These are phyloP conservation scores for Drosophila kikkawai DNA, from an alignment of 1,140 invertebrate species.

Conservation along the genomic window DNA sequence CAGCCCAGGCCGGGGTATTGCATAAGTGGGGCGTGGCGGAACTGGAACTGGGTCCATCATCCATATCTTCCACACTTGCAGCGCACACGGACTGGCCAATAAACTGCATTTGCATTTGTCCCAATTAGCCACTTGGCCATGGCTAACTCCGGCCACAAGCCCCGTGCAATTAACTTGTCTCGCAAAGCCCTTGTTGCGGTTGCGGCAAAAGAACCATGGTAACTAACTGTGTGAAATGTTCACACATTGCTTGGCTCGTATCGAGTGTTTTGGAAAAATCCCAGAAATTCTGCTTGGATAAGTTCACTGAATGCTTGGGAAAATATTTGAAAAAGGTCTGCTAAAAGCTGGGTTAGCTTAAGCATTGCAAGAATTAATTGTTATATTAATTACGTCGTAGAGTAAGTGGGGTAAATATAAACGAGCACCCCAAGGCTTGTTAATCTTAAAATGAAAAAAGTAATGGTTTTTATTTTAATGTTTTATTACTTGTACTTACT, in stretches of 20 bases:
- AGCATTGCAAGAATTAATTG: slow-evolving; percentile 7
- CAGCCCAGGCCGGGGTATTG: slow-evolving; percentile 28
- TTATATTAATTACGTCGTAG: not conserved
- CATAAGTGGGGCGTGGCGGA: slow-evolving; percentile 58
- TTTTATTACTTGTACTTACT: not conserved
- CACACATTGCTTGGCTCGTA: slow-evolving; percentile 64
- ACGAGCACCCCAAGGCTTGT: too few species aligned
- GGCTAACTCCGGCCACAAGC: slow-evolving; percentile 49
- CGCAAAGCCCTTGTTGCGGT: slow-evolving; percentile 54
- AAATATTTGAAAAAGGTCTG: not conserved
- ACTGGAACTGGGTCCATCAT: slow-evolving; percentile 37
- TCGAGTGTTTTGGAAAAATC: slow-evolving; percentile 35
- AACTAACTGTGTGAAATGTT: slow-evolving; percentile 62
- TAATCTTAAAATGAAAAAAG: too few species aligned
- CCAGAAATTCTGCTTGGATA: slow-evolving; percentile 21
- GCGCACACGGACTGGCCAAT: slow-evolving; percentile 20
- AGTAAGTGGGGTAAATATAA: not conserved
- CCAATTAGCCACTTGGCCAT: slow-evolving; percentile 65
- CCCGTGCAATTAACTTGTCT: slow-evolving; percentile 71
- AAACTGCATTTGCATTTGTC: slow-evolving; percentile 46
- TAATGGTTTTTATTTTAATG: not conserved
- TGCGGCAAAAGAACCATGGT: slow-evolving; percentile 31
- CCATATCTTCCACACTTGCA: slow-evolving; percentile 25
- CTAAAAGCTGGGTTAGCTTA: not conserved
- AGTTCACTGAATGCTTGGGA: slow-evolving; percentile 7